Percentiles rank a stretch among this genome's conserved stretches.
These are phyloP conservation scores for Lysandra bellargus DNA, from an alignment of 2,888 invertebrate genomes.

Conservation along the genomic window DNA sequence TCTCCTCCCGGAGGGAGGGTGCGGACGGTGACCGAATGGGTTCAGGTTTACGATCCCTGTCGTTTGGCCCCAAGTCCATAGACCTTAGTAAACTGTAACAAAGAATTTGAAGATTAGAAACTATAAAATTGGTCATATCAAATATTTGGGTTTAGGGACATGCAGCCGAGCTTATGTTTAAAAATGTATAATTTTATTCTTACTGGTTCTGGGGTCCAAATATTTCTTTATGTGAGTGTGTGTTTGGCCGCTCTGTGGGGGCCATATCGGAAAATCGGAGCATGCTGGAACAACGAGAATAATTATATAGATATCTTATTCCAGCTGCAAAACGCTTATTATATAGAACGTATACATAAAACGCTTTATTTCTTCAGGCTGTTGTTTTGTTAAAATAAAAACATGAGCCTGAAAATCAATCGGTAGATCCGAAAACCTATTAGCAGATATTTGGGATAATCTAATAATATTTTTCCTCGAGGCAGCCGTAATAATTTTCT, in stretches of 20 bases:
- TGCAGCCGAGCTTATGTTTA: neutral
- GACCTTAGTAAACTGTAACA: slow-evolving; percentile 87
- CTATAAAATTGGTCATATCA: neutral
- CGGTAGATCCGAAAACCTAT: neutral
- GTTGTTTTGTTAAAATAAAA: neutral
- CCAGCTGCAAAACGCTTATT: neutral
- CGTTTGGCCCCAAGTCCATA: slow-evolving; percentile 82
- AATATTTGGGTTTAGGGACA: neutral
- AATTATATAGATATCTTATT: neutral
- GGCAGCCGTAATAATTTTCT: slow-evolving; percentile 16
- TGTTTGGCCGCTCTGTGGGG: slow-evolving; percentile 44
- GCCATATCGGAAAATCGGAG: slow-evolving; percentile 85
- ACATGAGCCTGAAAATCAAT: neutral
- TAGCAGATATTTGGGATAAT: slow-evolving; percentile 7
- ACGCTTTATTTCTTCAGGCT: neutral
- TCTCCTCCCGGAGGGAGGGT: slow-evolving; percentile 56
- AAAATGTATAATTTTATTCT: slow-evolving; percentile 37
- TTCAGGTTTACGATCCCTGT: slow-evolving; percentile 71
- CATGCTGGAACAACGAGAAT: slow-evolving; percentile 73
- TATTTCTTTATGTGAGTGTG: slow-evolving; percentile 44
- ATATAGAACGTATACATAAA: neutral
- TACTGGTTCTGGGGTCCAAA: slow-evolving; percentile 46
- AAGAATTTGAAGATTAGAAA: slow-evolving; percentile 36
- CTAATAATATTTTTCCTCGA: neutral
- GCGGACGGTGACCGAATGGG: slow-evolving; percentile 72